phyloP scores from a whole-genome alignment of 2,888 invertebrate genomes.

The Heteropelma amictum region DNA sequence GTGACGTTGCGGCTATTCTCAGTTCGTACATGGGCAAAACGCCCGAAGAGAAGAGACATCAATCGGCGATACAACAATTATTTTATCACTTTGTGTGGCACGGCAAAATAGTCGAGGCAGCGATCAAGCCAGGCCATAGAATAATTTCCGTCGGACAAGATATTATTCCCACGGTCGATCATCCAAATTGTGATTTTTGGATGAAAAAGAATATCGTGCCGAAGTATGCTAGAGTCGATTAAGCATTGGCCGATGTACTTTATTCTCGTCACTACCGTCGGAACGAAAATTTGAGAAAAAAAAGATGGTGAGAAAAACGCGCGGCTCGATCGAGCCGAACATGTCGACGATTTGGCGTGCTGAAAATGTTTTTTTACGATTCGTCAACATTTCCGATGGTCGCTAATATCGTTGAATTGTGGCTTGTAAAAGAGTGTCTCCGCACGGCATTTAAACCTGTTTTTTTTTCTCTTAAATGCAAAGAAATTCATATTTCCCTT shows the following conservation, averaged over 20 bases:
- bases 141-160: conserved; percentile 87
- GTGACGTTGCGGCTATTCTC: conserved; percentile 89
- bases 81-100: conserved; percentile 91
- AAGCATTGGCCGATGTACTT: conserved; percentile 71
- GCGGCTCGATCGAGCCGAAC: not conserved
- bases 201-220: conserved; percentile 87
- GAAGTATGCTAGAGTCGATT: conserved; percentile 87
- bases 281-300: conserved; percentile 2
- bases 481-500: conserved; percentile 35
- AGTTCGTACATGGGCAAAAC: conserved; percentile 86
- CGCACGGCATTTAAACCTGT: not conserved
- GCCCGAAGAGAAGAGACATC: conserved; percentile 86
- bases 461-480: conserved; percentile 9
- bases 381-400: not conserved
- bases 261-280: not conserved
- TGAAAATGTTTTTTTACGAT: conserved; percentile 28
- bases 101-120: conserved; percentile 84
- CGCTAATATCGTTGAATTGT: conserved; percentile 12
- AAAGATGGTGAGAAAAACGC: not conserved
- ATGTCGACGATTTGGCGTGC: not conserved
- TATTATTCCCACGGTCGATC: conserved; percentile 82
- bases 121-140: conserved; percentile 78
- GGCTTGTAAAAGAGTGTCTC: not conserved
- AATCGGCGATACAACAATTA: conserved; percentile 88
- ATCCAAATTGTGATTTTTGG: conserved; percentile 89